phyloP scores from a whole-genome alignment of 2,888 invertebrate species.

The Drosophila recens region DNA sequence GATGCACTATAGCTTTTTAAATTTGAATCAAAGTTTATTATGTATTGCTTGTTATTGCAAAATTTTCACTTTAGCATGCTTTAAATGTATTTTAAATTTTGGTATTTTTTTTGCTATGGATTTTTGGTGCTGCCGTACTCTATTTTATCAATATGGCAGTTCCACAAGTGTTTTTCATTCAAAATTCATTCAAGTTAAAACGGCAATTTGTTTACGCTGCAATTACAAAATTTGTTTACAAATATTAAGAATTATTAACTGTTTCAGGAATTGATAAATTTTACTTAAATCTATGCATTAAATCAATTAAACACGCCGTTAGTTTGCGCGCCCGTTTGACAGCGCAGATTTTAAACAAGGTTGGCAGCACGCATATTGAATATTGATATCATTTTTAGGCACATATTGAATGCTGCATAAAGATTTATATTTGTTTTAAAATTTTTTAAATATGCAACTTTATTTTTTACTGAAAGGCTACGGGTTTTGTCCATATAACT shows the following conservation, averaged over 20 bases:
- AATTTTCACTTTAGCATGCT: conserved; percentile 35
- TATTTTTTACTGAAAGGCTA: neutral
- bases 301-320: conserved; percentile 11
- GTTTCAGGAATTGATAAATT: neutral
- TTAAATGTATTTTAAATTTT: conserved; percentile 35
- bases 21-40: conserved; percentile 7
- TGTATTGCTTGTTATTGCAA: conserved; percentile 13
- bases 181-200: conserved; percentile 24
- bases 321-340: conserved; percentile 45
- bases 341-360: conserved; percentile 20
- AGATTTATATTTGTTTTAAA: conserved; percentile 40
- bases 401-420: conserved; percentile 46
- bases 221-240: conserved; percentile 15
- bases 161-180: conserved; percentile 26
- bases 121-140: conserved; percentile 38
- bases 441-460: conserved; percentile 14
- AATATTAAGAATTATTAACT: neutral
- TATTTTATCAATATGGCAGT: conserved; percentile 30
- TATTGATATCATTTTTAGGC: conserved; percentile 75
- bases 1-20: neutral
- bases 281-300: neutral
- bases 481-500: neutral
- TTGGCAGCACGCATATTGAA: conserved; percentile 62
- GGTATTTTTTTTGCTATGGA: conserved; percentile 41
- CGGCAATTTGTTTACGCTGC: conserved; percentile 8